Base-by-base conservation (phyloP, 2,797 vertebrate genomes). In the Podarcis lilfordi region DNA sequence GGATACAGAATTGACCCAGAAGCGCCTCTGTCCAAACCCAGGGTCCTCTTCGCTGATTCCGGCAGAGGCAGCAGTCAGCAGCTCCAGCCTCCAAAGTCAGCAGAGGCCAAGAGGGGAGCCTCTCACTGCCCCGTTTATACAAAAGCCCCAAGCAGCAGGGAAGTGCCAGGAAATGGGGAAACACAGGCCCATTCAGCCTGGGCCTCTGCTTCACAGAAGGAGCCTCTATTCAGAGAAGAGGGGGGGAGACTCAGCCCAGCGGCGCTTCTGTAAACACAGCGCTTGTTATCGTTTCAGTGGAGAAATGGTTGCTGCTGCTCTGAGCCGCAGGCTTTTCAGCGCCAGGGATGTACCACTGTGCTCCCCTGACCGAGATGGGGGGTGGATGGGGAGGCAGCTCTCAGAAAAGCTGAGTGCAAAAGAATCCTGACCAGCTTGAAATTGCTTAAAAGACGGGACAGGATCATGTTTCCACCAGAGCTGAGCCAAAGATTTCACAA, bases 261-360 rank as follows among this genome's bases (percentile, higher is more conserved):
- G 32, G 11, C 80, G 13, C 91, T 93, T 93, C 91, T 91, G 91
- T 80, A 95, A 93, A 93, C 91, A 92, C 17, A 0, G 88, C 76
- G 59, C 89, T 85, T 92, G 76, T 76, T 92, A 90, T 90, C 78
- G 61, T 88, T 91, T 87, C 85, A 79, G 50, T 71, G 85, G 89
- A 11, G 61, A 89, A 80, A 59, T 0, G 8, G 86, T 9, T 40
- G 81, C 64, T 17, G 23, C 59, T 3, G 19, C 76, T 90, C 68
- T 0, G 4, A n/a, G 45, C 61, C 35, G 29, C 23, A 29, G 43
- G 7, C 32, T n/a, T 43, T 32, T 37, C 2, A 17, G 74, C 78
- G 71, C 68, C 9, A 80, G 37, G 61, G 82, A 27, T 1, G 25
- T 3, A 66, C 29, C 78, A 7, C 77, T 79, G 35, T 43, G 23